Percentiles rank a stretch among this genome's conserved stretches.
Evolutionary conservation across 2,888 invertebrate genomes (phyloP).

Genomic region (Linhomoeus sp.): DNA sequence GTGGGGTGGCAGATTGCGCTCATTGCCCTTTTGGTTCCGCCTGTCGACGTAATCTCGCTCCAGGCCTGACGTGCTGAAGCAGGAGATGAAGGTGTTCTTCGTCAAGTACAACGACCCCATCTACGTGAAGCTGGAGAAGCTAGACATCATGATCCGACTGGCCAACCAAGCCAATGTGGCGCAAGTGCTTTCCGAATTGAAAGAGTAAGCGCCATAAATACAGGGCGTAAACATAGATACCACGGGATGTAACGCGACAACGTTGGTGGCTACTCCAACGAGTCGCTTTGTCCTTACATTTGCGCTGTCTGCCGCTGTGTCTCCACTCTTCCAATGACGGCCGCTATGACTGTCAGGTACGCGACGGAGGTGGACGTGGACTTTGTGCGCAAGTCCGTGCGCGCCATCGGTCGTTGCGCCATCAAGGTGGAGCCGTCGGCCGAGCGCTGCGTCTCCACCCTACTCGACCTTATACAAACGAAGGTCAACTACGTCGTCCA

Average conservation of each 20-base stretch:
- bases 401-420: slow-evolving; percentile 94
- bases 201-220: slow-evolving; percentile 58
- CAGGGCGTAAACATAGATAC: too few relatives aligned
- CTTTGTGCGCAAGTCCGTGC: slow-evolving; percentile 92
- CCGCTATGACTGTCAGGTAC: slow-evolving; percentile 35
- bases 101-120: slow-evolving; percentile 99
- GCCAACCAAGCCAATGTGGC: slow-evolving; percentile 95
- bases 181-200: slow-evolving; percentile 87
- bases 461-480: slow-evolving; percentile 91
- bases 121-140: slow-evolving; percentile 91
- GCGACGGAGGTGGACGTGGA: slow-evolving; percentile 99
- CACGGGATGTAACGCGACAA: too few relatives aligned
- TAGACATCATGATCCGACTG: slow-evolving; percentile 96
- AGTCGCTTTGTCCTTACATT: too few relatives aligned
- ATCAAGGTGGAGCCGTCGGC: slow-evolving; percentile 82
- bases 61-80: slow-evolving; percentile 86
- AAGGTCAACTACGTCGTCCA: slow-evolving; percentile 99
- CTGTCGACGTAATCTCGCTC: too few relatives aligned
- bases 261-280: too few relatives aligned
- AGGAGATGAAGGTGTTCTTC: slow-evolving; percentile 99
- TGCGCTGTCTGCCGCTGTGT: too few relatives aligned
- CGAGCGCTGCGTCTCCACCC: slow-evolving; percentile 88
- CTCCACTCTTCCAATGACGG: too few relatives aligned
- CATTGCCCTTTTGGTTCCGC: too few relatives aligned
- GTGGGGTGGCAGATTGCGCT: slow-evolving; percentile 15